Percentiles rank a stretch among this genome's conserved stretches.
phyloP scores from a whole-genome alignment of 2,797 vertebrate genomes.

The Pelodytes ibericus region DNA sequence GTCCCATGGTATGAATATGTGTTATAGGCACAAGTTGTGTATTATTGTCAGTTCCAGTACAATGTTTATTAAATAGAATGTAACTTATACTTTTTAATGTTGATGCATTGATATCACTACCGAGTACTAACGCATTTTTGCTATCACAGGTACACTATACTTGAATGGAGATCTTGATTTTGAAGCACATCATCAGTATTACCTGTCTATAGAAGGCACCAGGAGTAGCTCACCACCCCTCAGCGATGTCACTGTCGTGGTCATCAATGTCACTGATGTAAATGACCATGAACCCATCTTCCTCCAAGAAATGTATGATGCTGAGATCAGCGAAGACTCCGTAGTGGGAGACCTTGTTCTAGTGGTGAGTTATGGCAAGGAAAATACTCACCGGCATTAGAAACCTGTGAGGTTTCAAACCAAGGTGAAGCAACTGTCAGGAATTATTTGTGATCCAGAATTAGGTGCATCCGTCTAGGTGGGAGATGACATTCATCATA shows the following conservation, averaged over 20 bases:
- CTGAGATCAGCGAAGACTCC: slow-evolving; percentile 81
- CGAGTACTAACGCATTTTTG: slow-evolving; percentile 14
- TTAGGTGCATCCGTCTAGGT: too few species aligned
- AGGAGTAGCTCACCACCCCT: slow-evolving; percentile 80
- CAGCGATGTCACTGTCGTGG: slow-evolving; percentile 82
- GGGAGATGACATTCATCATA: too few species aligned
- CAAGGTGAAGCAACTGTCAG: too few species aligned
- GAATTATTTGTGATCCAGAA: too few species aligned
- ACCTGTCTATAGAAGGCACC: slow-evolving; percentile 87
- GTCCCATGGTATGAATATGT: too few species aligned
- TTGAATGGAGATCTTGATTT: slow-evolving; percentile 85
- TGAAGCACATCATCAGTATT: slow-evolving; percentile 82
- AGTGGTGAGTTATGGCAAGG: slow-evolving; percentile 77
- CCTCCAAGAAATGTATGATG: slow-evolving; percentile 73
- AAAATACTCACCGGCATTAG: too few species aligned
- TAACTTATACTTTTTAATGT: too few species aligned
- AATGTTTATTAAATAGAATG: too few species aligned
- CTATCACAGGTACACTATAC: slow-evolving; percentile 70
- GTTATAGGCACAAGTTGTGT: too few species aligned
- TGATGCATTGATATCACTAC: too few species aligned
- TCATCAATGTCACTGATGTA: slow-evolving; percentile 89
- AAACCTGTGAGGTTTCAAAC: too few species aligned
- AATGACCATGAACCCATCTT: slow-evolving; percentile 90
- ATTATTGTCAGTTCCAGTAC: too few species aligned
- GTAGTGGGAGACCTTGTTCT: slow-evolving; percentile 80